These are phyloP conservation scores for Batillaria attramentaria DNA, from an alignment of 1,140 invertebrate genomes.

Conservation along the genomic window DNA sequence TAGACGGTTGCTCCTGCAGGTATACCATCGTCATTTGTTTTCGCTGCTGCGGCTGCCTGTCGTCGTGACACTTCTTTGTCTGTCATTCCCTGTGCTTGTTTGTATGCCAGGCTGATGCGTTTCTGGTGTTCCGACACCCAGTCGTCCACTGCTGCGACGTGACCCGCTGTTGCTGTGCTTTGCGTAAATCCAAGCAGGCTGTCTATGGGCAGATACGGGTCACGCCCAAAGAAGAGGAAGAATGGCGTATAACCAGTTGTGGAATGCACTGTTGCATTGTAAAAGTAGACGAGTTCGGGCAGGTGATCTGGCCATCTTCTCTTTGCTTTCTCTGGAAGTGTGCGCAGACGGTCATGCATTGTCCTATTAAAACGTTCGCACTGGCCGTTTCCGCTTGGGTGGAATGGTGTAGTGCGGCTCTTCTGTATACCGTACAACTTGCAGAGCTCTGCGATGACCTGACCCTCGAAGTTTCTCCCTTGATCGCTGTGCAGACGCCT, in stretches of 20 bases:
- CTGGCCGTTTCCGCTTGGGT: constrained; percentile 44
- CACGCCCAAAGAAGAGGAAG: constrained; percentile 38
- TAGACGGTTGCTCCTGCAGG: too few relatives aligned
- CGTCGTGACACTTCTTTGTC: too few relatives aligned
- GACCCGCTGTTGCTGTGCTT: too few relatives aligned
- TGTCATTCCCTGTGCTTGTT: too few relatives aligned
- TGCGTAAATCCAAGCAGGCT: background rate
- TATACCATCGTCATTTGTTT: too few relatives aligned
- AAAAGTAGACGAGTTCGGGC: constrained; percentile 35
- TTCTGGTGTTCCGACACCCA: too few relatives aligned
- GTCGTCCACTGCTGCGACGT: too few relatives aligned
- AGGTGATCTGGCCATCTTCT: constrained; percentile 37
- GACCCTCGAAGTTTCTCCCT: constrained; percentile 37
- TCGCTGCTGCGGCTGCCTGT: too few relatives aligned
- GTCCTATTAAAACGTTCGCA: constrained; percentile 51
- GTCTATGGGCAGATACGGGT: background rate
- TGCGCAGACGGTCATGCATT: constrained; percentile 43
- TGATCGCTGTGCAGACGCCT: constrained; percentile 36
- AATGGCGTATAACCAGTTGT: constrained; percentile 34
- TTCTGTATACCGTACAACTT: constrained; percentile 39
- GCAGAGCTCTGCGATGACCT: constrained; percentile 37
- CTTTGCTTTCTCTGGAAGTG: constrained; percentile 31
- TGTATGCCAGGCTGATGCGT: too few relatives aligned
- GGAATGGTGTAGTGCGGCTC: constrained; percentile 42
- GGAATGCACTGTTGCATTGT: constrained; percentile 39